phyloP scores from a whole-genome alignment of 2,888 invertebrate genomes.

The Octodonta nipae region DNA sequence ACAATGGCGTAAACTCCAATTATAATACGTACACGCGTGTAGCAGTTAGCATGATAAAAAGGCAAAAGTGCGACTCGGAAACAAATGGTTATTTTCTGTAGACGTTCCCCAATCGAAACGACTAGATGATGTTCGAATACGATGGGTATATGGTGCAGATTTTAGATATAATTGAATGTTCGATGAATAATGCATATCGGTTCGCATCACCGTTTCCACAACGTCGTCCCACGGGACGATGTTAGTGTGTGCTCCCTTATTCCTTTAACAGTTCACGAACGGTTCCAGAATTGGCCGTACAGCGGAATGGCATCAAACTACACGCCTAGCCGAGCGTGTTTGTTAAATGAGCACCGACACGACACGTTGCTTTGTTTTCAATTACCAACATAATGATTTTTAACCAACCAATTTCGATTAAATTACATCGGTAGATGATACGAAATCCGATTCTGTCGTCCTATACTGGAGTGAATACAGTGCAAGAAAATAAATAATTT shows the following conservation, averaged over 20 bases:
- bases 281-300: conserved; percentile 21
- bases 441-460: too few species aligned
- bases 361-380: conserved; percentile 27
- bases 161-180: conserved; percentile 37
- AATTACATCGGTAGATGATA: too few species aligned
- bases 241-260: conserved; percentile 26
- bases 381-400: conserved; percentile 18
- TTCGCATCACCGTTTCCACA: conserved; percentile 25
- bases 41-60: too few species aligned
- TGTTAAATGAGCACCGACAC: conserved; percentile 29
- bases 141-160: too few species aligned
- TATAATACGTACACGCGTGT: too few species aligned
- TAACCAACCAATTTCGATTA: conserved; percentile 12
- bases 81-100: too few species aligned
- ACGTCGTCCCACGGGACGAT: conserved; percentile 26
- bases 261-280: conserved; percentile 15
- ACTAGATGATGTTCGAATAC: too few species aligned
- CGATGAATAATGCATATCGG: conserved; percentile 35
- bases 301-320: conserved; percentile 28
- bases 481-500: too few species aligned
- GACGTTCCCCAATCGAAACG: too few species aligned
- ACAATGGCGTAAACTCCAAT: too few species aligned
- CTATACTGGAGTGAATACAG: too few species aligned
- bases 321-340: conserved; percentile 30
- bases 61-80: too few species aligned